Base-by-base conservation (phyloP, 2,888 invertebrate species). In the Coenonympha arcania region DNA sequence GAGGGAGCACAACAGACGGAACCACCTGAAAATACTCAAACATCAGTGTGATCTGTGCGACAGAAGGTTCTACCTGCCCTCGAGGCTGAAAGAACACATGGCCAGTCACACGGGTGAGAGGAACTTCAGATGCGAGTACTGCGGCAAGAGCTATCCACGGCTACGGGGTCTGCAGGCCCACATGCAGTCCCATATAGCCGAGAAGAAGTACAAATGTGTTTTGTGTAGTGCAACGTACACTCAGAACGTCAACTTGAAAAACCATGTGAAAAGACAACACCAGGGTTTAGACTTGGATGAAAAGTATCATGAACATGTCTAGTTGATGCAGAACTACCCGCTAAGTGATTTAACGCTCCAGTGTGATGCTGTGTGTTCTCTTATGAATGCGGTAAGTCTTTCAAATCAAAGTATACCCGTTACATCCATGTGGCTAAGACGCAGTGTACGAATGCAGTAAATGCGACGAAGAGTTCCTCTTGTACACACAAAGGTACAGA, bases 1-100 rank as follows among this genome's bases (percentile, higher is more conserved):
- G 0, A 56, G 80, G 0, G 80, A 85, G 45, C 87, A 88, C 34
- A 77, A 76, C 5, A 61, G 82, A 2, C 48, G 84, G 13, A 70
- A 68, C 11, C 83, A 83, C 57, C 60, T 83, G 28, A 79, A 82
- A 56, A 73, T 83, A 4, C 76, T 83, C 2, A 74, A 76, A 41
- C 88, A 88, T 33, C 81, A 86, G 44, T 89, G 89, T 53, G 86
- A 87, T 45, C 57, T 86, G 42, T 89, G 89, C 33, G 85, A 87
- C 2, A 84, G 87, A 50, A 74, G 86, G 4, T 89, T 88, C 57
- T 87, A 86, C 31, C 59, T 82, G 0, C 87, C 87, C 0, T 82
- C 82, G 0, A 56, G 79, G 5, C 59, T 85, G 30, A 77, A 76
- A 16, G 84, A 85, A 22, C 85, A 85, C 24, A 79, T 83, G 77